These are phyloP conservation scores for Aphis gossypii DNA, from an alignment of 1,140 invertebrate species.

Conservation along the genomic window DNA sequence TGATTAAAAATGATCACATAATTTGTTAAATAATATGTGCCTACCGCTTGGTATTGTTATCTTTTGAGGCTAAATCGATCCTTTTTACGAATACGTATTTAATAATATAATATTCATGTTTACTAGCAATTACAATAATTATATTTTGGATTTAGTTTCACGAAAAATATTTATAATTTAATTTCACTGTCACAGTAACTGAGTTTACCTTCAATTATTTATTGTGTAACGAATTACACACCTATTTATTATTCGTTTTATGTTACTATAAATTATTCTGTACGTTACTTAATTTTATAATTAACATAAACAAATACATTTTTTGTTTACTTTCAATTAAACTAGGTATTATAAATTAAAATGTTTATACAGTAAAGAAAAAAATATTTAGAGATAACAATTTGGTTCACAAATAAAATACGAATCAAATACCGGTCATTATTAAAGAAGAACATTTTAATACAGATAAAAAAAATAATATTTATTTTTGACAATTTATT, in stretches of 20 bases:
- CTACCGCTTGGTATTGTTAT: not conserved
- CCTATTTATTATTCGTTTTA: not conserved
- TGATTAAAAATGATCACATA: not conserved
- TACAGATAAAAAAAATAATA: not conserved
- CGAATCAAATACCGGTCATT: not conserved
- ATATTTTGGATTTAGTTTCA: not conserved
- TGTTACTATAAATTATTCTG: not conserved
- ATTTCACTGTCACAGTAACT: constrained; percentile 20
- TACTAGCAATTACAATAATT: not conserved
- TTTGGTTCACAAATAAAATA: not conserved
- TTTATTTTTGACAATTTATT: not conserved
- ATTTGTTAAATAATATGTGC: not conserved
- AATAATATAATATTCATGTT: not conserved
- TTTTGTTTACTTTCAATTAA: constrained; percentile 6
- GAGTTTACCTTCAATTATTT: constrained; percentile 27
- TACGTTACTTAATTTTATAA: not conserved
- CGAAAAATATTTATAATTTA: constrained; percentile 12
- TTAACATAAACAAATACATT: not conserved
- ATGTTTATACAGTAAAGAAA: not conserved
- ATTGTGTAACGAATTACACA: constrained; percentile 29
- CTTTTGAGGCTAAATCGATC: not conserved
- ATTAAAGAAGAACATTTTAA: not conserved
- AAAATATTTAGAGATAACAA: not conserved
- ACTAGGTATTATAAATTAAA: not conserved
- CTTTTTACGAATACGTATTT: not conserved